Evolutionary conservation across 2,888 invertebrate species (phyloP).

Genomic region (Hartigia nigra): DNA sequence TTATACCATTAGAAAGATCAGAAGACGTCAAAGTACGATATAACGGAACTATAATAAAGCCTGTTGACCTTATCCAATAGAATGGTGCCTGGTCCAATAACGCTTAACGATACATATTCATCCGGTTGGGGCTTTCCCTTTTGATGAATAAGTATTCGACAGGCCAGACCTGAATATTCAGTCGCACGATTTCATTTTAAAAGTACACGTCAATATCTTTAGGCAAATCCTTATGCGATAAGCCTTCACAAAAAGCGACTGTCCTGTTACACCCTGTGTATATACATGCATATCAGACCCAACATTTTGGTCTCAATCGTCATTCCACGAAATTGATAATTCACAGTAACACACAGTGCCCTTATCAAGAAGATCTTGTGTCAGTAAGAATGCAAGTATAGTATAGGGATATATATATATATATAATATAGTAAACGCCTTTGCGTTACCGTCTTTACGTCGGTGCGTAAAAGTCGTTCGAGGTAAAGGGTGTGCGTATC

Average conservation of each 20-base stretch:
- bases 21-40: background rate
- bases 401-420: background rate
- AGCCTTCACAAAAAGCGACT: background rate
- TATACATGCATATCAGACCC: background rate
- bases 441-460: background rate
- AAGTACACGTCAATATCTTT: background rate
- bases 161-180: background rate
- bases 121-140: background rate
- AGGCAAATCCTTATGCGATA: background rate
- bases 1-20: background rate
- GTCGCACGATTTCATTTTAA: background rate
- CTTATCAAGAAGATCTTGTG: background rate
- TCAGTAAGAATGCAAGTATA: background rate
- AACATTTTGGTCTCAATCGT: background rate
- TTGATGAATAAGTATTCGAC: background rate
- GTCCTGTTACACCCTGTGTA: background rate
- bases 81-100: background rate
- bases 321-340: background rate
- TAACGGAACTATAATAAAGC: background rate
- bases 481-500: conserved; percentile 6
- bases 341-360: background rate
- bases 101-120: background rate
- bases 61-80: background rate
- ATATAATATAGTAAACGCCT: background rate
- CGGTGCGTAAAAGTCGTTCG: background rate